These are phyloP conservation scores for Datnioides undecimradiatus DNA, from an alignment of 2,113 vertebrate species.

Conservation along the genomic window DNA sequence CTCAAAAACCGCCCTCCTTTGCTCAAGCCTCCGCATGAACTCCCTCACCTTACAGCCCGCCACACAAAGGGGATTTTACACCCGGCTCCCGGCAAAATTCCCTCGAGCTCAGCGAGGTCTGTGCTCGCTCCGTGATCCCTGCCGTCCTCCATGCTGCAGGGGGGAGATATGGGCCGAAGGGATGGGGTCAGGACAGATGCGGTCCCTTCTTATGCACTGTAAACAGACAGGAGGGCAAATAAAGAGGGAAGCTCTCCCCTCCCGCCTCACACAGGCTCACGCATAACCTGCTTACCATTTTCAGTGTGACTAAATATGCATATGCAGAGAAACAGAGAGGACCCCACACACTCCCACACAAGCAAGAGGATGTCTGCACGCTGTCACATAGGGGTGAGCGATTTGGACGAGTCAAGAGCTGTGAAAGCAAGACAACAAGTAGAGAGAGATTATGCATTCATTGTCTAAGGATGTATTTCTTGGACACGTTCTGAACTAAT, in stretches of 20 bases:
- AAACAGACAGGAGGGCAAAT: constrained; percentile 60
- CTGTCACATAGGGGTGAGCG: constrained; percentile 21
- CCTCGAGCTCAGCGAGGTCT: constrained; percentile 29
- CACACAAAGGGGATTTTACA: constrained; percentile 50
- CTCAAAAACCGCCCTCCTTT: not conserved
- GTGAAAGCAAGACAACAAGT: not conserved
- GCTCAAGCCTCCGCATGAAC: constrained; percentile 1
- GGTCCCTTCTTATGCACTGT: constrained; percentile 33
- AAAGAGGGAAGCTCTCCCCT: constrained; percentile 40
- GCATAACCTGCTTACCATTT: constrained; percentile 74
- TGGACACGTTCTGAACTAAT: not conserved
- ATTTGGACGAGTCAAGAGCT: constrained; percentile 33
- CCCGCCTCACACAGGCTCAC: constrained; percentile 49
- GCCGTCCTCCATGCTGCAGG: constrained; percentile 43
- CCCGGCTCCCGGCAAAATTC: constrained; percentile 3
- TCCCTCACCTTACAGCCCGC: not conserved
- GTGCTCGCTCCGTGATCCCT: constrained; percentile 39
- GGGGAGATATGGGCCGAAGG: constrained; percentile 49
- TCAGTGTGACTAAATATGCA: constrained; percentile 67
- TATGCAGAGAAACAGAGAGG: constrained; percentile 50
- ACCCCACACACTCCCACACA: constrained; percentile 53
- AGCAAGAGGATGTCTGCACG: not conserved
- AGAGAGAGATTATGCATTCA: not conserved
- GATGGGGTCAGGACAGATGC: constrained; percentile 54
- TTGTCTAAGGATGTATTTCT: not conserved